Evolutionary conservation across 2,888 invertebrate species (phyloP), one percentile per base, ranked within the genome.

Genomic region (Dryadula phaetusa): DNA sequence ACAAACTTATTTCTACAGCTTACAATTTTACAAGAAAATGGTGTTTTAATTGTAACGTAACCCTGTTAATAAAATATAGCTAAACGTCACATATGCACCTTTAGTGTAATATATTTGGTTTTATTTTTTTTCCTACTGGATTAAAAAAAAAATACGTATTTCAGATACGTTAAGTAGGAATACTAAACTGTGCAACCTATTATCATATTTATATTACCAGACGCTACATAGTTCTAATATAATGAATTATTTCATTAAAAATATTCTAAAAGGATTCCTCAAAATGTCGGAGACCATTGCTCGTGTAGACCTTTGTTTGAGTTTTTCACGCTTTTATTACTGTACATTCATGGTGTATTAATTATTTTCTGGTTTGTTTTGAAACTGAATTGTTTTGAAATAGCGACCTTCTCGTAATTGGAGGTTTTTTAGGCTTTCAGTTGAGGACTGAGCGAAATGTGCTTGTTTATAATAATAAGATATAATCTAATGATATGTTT

Each of bases 251-350:
- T 37, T 37, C 3, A 12, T 37, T 3, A 37, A 37, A 37, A 10
- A 18, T 7, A 44, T 18, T 18, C 18, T 6, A 44, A 46, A 46
- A 44, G n/a, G 18, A 53, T 16, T 47, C 22, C 0, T 5, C 25
- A 62, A 62, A 62, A 40, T 34, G 22, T 5, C 37, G 18, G 53
- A 22, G 18, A 25, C 47, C n/a, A 53, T 42, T 53, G 42, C 10
- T 44, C 22, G 20, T 32, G 42, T 8, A 10, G 37, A n/a, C n/a
- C 25, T 64, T 64, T 46, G 44, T 64, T 64, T 47, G 18, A 56
- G 47, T 47, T 64, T 14, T 18, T 47, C 25, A 18, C 54, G 54
- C 8, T 28, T 25, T 64, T 54, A 64, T 64, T 37, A 25, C 25
- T 16, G 25, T 40, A 56, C 25, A 54, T 25, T 64, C 56, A 22